Evolutionary conservation across 2,113 vertebrate genomes (phyloP).

Genomic region (Cercopithecus mona): DNA sequence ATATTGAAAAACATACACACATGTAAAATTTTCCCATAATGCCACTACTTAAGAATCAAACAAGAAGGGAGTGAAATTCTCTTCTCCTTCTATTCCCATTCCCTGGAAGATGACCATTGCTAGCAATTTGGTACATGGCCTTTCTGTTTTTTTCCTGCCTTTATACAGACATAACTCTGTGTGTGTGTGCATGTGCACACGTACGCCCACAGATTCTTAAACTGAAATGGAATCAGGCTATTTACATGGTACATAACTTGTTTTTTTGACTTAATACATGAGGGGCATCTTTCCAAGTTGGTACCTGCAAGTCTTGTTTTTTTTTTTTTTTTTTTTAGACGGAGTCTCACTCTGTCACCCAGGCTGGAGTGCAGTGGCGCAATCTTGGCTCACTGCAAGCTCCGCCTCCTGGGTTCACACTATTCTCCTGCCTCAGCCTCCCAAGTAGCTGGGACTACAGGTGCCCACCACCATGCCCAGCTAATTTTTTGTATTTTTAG

Average conservation of each 20-base stretch:
- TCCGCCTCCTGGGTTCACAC: too few species aligned
- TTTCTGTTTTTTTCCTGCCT: background rate
- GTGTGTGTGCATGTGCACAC: background rate
- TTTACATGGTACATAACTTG: background rate
- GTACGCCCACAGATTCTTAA: background rate
- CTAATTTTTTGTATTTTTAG: too few species aligned
- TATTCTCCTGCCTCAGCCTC: too few species aligned
- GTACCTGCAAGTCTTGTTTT: background rate
- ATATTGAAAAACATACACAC: background rate
- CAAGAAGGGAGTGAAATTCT: background rate
- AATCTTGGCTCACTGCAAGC: too few species aligned
- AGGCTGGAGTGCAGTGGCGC: too few species aligned
- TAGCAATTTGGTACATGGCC: background rate
- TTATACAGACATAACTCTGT: background rate
- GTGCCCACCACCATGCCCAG: too few species aligned
- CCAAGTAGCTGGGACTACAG: too few species aligned
- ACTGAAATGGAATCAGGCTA: background rate
- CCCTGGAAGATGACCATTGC: background rate
- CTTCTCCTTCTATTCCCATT: background rate
- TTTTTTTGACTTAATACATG: background rate
- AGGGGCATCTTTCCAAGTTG: background rate
- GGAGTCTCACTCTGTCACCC: too few species aligned
- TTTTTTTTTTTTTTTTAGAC: background rate
- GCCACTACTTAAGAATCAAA: constrained; percentile 17
- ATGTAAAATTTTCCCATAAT: constrained; percentile 20